These are phyloP conservation scores for Amphipyra berbera DNA, from an alignment of 2,888 invertebrate genomes.

Conservation along the genomic window DNA sequence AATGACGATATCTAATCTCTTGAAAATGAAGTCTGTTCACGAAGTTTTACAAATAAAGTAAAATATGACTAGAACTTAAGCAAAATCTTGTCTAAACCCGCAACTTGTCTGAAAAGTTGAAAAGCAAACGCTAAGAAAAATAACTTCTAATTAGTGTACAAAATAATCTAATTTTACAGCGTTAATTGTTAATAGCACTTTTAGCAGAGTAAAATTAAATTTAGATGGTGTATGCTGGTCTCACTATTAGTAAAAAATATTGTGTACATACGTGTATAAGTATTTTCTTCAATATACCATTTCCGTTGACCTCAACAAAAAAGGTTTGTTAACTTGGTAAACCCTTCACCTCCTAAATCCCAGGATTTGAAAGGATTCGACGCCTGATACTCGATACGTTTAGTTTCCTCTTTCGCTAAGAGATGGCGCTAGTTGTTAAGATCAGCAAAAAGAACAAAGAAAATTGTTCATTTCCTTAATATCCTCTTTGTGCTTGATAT, in stretches of 20 bases:
- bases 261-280: too few relatives aligned
- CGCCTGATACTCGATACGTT: slow-evolving; percentile 9
- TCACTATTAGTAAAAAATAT: too few relatives aligned
- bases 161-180: slow-evolving; percentile 6
- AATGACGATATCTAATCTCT: background rate
- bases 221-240: background rate
- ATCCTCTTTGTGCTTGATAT: slow-evolving; percentile 28
- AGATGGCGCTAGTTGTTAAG: slow-evolving; percentile 44
- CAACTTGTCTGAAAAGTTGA: slow-evolving; percentile 36
- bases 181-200: slow-evolving; percentile 11
- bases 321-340: slow-evolving; percentile 4
- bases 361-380: slow-evolving; percentile 4
- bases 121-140: slow-evolving; percentile 7
- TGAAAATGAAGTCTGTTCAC: slow-evolving; percentile 11
- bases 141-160: slow-evolving; percentile 1
- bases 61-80: slow-evolving; percentile 11
- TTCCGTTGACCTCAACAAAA: background rate
- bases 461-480: slow-evolving; percentile 26
- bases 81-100: slow-evolving; percentile 17
- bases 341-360: background rate
- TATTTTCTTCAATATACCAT: background rate
- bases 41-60: slow-evolving; percentile 23
- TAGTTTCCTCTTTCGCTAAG: slow-evolving; percentile 13
- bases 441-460: slow-evolving; percentile 29
- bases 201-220: slow-evolving; percentile 12